phyloP scores from a whole-genome alignment of 2,113 vertebrate genomes.

The Colinus virginianus region DNA sequence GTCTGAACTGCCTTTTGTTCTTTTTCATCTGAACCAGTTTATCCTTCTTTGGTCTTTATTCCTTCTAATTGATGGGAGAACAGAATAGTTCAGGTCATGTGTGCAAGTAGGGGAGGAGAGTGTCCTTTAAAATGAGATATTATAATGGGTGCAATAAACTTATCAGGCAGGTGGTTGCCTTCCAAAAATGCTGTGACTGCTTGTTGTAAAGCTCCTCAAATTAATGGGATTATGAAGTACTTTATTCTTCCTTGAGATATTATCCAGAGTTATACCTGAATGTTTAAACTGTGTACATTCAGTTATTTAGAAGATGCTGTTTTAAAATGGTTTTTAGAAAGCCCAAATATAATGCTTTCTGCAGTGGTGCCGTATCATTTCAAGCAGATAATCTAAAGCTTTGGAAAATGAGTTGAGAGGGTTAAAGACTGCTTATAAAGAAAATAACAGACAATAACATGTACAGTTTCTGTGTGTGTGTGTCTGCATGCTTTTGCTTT shows the following conservation, averaged over 20 bases:
- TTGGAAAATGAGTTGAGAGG: neutral
- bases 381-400: neutral
- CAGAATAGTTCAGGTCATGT: constrained; percentile 52
- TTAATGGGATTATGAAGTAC: neutral
- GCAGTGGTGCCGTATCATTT: constrained; percentile 2
- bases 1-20: neutral
- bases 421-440: neutral
- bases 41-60: neutral
- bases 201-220: neutral
- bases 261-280: neutral
- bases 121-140: constrained; percentile 1
- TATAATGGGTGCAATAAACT: neutral
- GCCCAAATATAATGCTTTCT: neutral
- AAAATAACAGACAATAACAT: neutral
- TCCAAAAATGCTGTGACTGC: neutral
- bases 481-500: neutral
- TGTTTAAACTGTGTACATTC: neutral
- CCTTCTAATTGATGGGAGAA: constrained; percentile 4
- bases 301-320: neutral
- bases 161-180: constrained; percentile 28
- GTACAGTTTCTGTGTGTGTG: neutral
- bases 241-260: neutral
- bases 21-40: neutral
- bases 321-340: constrained; percentile 3
- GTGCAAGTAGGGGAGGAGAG: neutral